phyloP scores from a whole-genome alignment of 2,113 vertebrate species.

The Oreochromis spilurus region DNA sequence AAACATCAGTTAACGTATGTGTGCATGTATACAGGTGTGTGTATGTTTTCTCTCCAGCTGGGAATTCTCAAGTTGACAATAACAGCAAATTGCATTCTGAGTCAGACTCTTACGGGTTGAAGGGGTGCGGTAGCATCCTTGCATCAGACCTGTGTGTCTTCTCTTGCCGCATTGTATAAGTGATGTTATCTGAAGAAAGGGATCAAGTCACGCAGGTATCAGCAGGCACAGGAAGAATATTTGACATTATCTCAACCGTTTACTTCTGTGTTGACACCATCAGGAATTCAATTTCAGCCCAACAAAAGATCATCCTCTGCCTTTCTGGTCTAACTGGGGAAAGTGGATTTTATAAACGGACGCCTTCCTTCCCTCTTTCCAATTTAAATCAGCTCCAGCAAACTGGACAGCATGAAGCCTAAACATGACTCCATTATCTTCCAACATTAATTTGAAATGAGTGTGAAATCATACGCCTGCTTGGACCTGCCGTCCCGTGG shows the following conservation, averaged over 20 bases:
- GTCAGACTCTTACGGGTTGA: background rate
- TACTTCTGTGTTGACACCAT: slow-evolving; percentile 27
- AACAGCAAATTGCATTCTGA: slow-evolving; percentile 26
- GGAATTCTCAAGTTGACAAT: slow-evolving; percentile 20
- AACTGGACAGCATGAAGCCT: slow-evolving; percentile 16
- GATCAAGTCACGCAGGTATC: slow-evolving; percentile 42
- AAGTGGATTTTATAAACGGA: background rate
- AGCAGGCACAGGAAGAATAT: slow-evolving; percentile 19
- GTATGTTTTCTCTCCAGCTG: background rate
- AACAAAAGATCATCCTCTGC: slow-evolving; percentile 27
- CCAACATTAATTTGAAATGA: slow-evolving; percentile 55
- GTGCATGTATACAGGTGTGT: background rate
- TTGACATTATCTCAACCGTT: slow-evolving; percentile 47
- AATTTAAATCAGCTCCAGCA: slow-evolving; percentile 29
- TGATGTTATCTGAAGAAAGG: slow-evolving; percentile 31
- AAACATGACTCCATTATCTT: slow-evolving; percentile 35
- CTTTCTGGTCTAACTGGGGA: background rate
- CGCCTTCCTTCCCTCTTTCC: slow-evolving; percentile 18
- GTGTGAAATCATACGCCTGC: slow-evolving; percentile 53
- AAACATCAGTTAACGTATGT: background rate
- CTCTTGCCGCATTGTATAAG: background rate
- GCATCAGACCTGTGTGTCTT: background rate
- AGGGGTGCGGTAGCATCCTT: background rate
- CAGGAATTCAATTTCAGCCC: slow-evolving; percentile 42
- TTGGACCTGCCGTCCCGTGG: slow-evolving; percentile 34